A percentile compares a stretch with the other conserved stretches of the same genome.
Conservation (phyloP, 2,888 invertebrate genomes). For the Cetonia aurata region DNA sequence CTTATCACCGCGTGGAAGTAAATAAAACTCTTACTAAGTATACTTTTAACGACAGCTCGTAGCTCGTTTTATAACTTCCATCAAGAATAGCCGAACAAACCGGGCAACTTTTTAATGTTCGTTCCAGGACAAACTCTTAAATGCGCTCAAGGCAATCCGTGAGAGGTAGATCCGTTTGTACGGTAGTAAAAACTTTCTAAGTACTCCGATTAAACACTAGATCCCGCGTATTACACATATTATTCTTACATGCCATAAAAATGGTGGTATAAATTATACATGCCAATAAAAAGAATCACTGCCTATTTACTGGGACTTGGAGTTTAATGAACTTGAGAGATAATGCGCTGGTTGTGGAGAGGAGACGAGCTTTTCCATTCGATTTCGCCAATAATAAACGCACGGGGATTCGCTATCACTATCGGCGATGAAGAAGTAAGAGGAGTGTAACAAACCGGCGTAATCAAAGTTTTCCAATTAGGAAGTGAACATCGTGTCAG, state of each 20-base stretch:
- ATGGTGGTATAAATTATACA: slow-evolving; percentile 3
- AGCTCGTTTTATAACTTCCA: slow-evolving; percentile 23
- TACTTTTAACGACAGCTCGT: slow-evolving; percentile 22
- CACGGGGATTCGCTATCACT: neutral
- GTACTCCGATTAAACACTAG: neutral
- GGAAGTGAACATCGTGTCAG: neutral
- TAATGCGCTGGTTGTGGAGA: neutral
- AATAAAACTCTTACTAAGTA: neutral
- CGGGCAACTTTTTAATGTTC: slow-evolving; percentile 14
- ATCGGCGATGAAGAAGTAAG: slow-evolving; percentile 4
- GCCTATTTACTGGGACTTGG: neutral
- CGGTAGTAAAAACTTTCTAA: slow-evolving; percentile 16
- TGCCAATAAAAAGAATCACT: slow-evolving; percentile 14
- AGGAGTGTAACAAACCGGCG: neutral
- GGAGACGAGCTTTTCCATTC: neutral
- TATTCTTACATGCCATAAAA: no score
- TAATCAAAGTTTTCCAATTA: slow-evolving; percentile 32
- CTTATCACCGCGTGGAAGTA: no score
- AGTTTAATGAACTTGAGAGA: slow-evolving; percentile 17
- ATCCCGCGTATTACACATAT: no score
- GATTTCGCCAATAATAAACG: slow-evolving; percentile 19
- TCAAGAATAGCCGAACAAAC: slow-evolving; percentile 3
- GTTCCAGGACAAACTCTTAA: slow-evolving; percentile 6
- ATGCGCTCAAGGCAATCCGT: slow-evolving; percentile 16
- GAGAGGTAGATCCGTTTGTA: slow-evolving; percentile 14